phyloP scores from a whole-genome alignment of 23 tunicate genomes.

The Botrylloides violaceus region DNA sequence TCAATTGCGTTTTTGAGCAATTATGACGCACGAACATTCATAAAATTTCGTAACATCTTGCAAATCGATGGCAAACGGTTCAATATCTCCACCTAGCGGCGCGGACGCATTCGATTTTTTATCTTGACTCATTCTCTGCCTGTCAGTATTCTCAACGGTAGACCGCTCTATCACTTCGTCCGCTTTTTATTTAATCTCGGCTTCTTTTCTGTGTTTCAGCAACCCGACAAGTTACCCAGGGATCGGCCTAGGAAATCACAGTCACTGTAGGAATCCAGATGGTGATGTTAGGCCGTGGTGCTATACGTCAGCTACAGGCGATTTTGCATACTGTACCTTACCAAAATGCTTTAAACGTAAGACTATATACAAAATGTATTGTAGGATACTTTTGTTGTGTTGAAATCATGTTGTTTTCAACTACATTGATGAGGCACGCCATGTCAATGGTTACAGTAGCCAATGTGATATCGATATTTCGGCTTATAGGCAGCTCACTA shows the following conservation, averaged over 20 bases:
- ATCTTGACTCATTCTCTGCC: too few relatives aligned
- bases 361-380: neutral
- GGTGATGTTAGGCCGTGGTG: conserved; percentile 20
- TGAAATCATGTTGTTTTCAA: neutral
- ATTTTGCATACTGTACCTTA: conserved; percentile 1
- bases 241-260: conserved; percentile 1
- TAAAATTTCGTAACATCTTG: neutral
- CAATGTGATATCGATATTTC: too few relatives aligned
- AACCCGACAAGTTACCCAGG: neutral
- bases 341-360: conserved; percentile 16
- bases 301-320: neutral
- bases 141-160: too few relatives aligned
- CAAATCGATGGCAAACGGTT: too few relatives aligned
- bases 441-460: neutral
- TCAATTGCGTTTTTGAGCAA: too few relatives aligned
- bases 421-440: neutral
- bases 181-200: too few relatives aligned
- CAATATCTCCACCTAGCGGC: too few relatives aligned
- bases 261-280: conserved; percentile 16
- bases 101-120: too few relatives aligned
- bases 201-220: conserved; percentile 1
- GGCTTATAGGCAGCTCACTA: too few relatives aligned
- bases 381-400: too few relatives aligned
- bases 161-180: too few relatives aligned
- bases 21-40: too few relatives aligned